These are phyloP conservation scores for Norana najaformis DNA, from an alignment of 2,888 invertebrate genomes.

Conservation along the genomic window DNA sequence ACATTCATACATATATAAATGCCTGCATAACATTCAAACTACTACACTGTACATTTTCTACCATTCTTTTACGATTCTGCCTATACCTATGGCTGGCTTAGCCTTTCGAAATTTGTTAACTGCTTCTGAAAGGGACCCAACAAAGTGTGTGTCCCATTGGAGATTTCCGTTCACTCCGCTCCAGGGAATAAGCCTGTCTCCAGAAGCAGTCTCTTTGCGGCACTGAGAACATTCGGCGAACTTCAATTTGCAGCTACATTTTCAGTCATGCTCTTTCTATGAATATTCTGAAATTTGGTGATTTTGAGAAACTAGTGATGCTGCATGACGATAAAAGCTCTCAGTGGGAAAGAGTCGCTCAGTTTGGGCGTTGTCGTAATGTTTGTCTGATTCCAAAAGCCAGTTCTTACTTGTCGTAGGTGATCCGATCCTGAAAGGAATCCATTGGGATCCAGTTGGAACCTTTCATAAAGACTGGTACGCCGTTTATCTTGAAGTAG, in stretches of 20 bases:
- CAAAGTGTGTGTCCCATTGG: not conserved
- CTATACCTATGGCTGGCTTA: too few species aligned
- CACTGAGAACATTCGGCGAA: too few species aligned
- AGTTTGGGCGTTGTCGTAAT: not conserved
- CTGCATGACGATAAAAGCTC: not conserved
- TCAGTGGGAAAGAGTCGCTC: not conserved
- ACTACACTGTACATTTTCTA: not conserved
- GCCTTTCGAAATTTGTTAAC: too few species aligned
- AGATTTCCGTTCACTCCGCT: too few species aligned
- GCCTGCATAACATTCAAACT: not conserved
- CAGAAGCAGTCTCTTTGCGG: too few species aligned
- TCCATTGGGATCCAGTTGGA: conserved; percentile 84
- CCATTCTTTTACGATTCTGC: too few species aligned
- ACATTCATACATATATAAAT: too few species aligned
- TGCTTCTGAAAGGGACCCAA: too few species aligned
- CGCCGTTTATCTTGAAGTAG: conserved; percentile 82
- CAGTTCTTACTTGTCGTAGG: not conserved
- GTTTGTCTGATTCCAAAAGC: not conserved
- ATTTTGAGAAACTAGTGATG: not conserved
- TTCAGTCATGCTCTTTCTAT: not conserved
- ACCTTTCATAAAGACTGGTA: conserved; percentile 88
- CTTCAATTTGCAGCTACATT: not conserved
- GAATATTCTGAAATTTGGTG: not conserved
- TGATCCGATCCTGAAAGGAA: conserved; percentile 22
- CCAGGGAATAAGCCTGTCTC: too few species aligned